Percentiles rank a stretch among this genome's conserved stretches.
Evolutionary conservation across 2,797 vertebrate genomes (phyloP).

Genomic region (Dryobates pubescens): DNA sequence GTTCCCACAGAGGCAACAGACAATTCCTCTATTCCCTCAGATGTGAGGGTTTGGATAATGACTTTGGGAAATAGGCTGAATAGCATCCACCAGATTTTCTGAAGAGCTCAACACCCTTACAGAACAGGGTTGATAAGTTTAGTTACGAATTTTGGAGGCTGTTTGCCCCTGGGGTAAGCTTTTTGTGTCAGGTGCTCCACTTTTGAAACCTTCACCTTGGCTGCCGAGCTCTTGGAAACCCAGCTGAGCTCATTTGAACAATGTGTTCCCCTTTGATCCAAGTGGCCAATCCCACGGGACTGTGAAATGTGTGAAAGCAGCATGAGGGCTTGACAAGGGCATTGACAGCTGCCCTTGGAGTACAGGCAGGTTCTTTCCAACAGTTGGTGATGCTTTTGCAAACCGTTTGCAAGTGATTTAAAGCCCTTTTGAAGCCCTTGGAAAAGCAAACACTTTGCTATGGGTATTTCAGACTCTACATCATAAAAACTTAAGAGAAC

Average conservation of each 20-base stretch:
- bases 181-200: neutral
- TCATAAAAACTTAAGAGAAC: neutral
- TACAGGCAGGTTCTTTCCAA: neutral
- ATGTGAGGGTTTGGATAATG: neutral
- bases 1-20: neutral
- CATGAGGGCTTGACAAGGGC: neutral
- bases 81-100: neutral
- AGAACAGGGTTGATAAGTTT: neutral
- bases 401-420: neutral
- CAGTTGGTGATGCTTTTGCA: neutral
- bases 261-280: fast-evolving
- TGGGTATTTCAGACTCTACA: neutral
- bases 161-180: neutral
- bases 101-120: neutral
- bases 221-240: neutral
- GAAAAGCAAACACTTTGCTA: neutral
- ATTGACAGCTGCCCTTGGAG: neutral
- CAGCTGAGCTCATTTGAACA: neutral
- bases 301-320: neutral
- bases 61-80: neutral
- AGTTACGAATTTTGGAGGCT: neutral
- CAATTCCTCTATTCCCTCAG: neutral
- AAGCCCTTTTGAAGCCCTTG: neutral
- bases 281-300: neutral
- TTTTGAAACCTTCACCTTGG: neutral